Percentiles rank a stretch among this genome's conserved stretches.
These are phyloP conservation scores for Apus apus DNA, from an alignment of 2,113 vertebrate genomes.

Conservation along the genomic window DNA sequence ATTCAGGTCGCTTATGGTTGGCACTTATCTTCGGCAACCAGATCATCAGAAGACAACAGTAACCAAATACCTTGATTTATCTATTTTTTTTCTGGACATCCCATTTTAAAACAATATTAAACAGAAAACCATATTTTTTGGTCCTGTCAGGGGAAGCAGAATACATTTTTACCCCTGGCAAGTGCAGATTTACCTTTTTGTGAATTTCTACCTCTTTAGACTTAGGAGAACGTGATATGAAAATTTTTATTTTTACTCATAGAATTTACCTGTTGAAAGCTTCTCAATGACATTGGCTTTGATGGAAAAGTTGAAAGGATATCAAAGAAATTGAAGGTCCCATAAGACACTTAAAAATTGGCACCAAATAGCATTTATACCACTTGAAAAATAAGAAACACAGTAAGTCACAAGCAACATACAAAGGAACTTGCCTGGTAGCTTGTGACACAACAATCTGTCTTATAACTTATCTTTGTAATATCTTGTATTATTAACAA, in stretches of 20 bases:
- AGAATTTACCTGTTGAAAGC: background rate
- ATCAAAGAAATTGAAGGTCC: background rate
- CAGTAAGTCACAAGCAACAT: background rate
- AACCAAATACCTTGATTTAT: background rate
- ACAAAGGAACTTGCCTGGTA: background rate
- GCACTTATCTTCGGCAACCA: background rate
- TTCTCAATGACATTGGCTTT: background rate
- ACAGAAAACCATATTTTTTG: background rate
- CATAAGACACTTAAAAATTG: background rate
- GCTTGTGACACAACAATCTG: background rate
- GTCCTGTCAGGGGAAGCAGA: background rate
- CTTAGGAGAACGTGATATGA: background rate
- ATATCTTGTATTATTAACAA: background rate
- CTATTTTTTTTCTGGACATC: background rate
- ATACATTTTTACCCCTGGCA: background rate
- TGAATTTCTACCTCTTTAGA: background rate
- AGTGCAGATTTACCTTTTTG: background rate
- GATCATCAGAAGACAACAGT: background rate
- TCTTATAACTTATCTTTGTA: background rate
- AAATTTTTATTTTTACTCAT: background rate
- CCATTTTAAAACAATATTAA: background rate
- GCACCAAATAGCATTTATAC: background rate
- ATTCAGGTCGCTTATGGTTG: background rate
- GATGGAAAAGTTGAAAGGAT: background rate
- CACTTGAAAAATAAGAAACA: background rate